Percentiles rank a stretch among this genome's conserved stretches.
Conservation (phyloP, 2,113 vertebrate species). For the Nothoprocta perdicaria region DNA sequence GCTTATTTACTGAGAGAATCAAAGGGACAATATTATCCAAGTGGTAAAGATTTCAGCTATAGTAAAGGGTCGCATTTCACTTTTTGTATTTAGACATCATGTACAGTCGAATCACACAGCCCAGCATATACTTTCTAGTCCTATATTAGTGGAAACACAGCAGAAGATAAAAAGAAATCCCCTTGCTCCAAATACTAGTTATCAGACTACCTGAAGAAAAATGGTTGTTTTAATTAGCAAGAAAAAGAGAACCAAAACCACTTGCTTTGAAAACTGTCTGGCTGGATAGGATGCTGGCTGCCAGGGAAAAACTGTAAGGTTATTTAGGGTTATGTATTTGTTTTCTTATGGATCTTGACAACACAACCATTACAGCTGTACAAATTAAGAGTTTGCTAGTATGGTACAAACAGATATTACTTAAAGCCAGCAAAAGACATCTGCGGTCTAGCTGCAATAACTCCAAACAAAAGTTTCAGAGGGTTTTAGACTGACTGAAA, state of each 20-base stretch:
- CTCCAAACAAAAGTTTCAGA: background rate
- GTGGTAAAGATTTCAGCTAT: background rate
- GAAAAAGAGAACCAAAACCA: background rate
- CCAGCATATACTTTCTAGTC: background rate
- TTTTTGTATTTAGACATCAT: background rate
- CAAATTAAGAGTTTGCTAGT: fast-evolving
- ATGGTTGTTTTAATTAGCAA: background rate
- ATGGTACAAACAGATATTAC: background rate
- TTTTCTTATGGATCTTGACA: background rate
- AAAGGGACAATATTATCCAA: background rate
- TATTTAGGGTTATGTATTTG: background rate
- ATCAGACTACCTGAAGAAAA: background rate
- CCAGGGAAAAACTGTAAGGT: background rate
- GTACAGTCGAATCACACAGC: no score
- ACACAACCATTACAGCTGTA: background rate
- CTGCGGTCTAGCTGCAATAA: background rate
- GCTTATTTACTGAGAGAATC: background rate
- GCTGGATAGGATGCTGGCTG: background rate
- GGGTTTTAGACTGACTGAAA: background rate
- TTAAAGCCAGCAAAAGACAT: background rate
- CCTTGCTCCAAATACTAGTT: background rate
- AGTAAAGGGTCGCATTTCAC: background rate
- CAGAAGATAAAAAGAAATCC: background rate
- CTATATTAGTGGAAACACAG: background rate
- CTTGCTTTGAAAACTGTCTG: background rate